Percentiles rank a stretch among this genome's conserved stretches.
Conservation (phyloP, 2,797 vertebrate species). For the Sebastes iracundus region DNA sequence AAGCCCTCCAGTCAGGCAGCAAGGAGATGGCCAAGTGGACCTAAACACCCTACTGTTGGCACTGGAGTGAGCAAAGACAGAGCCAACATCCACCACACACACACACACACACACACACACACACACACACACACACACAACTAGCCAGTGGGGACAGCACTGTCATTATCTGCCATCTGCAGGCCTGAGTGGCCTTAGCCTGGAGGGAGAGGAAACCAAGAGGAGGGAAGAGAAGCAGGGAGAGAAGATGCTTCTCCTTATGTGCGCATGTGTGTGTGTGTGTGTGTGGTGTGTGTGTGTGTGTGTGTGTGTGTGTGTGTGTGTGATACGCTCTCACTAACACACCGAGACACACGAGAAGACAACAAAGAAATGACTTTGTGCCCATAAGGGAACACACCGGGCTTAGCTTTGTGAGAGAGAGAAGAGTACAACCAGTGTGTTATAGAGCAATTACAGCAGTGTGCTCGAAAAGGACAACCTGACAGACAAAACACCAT, state of each 20-base stretch:
- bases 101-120: slow-evolving; percentile 12
- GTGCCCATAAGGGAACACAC: slow-evolving; percentile 18
- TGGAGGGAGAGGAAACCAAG: slow-evolving; percentile 56
- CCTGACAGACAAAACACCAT: slow-evolving; percentile 9
- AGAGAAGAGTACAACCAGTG: not conserved
- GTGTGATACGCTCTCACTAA: not conserved
- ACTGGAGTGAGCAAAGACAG: slow-evolving; percentile 6
- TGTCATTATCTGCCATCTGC: slow-evolving; percentile 82
- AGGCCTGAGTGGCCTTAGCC: slow-evolving; percentile 68
- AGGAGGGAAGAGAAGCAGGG: slow-evolving; percentile 37
- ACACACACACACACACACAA: slow-evolving; percentile 18
- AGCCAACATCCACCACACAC: slow-evolving; percentile 34
- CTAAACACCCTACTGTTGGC: slow-evolving; percentile 36
- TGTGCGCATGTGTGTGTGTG: not conserved
- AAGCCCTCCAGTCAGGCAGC: slow-evolving; percentile 20
- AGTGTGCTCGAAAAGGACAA: slow-evolving; percentile 1
- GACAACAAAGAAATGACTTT: slow-evolving; percentile 41
- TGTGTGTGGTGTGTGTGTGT: slow-evolving; percentile 8
- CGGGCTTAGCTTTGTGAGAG: slow-evolving; percentile 11
- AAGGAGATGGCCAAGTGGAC: slow-evolving; percentile 47
- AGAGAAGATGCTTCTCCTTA: slow-evolving; percentile 29
- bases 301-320: slow-evolving; percentile 13
- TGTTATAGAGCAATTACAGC: slow-evolving; percentile 17
- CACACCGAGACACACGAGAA: slow-evolving; percentile 2
- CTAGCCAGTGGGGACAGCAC: slow-evolving; percentile 68